Conservation (phyloP, 2,888 invertebrate genomes). For the Eumacrocentrus americanus region DNA sequence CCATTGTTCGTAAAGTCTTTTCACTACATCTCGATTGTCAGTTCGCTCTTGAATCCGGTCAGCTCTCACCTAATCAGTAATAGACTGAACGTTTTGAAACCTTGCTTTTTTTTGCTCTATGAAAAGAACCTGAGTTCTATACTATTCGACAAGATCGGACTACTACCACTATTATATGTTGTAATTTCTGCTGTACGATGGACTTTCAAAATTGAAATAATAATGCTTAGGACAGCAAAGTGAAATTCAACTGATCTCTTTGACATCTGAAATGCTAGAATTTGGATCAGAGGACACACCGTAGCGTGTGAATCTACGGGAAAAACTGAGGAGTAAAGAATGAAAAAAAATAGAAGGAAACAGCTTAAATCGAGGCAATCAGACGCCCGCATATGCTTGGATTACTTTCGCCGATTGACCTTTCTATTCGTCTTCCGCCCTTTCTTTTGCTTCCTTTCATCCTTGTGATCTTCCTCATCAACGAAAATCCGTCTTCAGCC, state of each 20-base stretch:
- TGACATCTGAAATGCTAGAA: neutral
- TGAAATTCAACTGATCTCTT: neutral
- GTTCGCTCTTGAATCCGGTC: neutral
- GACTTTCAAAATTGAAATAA: neutral
- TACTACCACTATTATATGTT: too few relatives aligned
- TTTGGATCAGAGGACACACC: neutral
- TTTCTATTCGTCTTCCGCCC: constrained; percentile 17
- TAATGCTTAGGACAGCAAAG: neutral
- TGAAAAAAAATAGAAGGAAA: constrained; percentile 8
- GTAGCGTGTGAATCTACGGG: neutral
- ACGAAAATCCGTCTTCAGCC: neutral
- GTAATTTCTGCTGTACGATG: neutral
- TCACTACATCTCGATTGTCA: neutral
- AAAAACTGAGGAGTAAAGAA: neutral
- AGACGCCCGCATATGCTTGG: constrained; percentile 40
- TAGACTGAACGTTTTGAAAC: neutral
- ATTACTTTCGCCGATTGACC: constrained; percentile 37
- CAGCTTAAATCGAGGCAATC: constrained; percentile 13
- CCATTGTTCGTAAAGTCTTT: constrained; percentile 12
- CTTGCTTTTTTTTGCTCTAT: neutral
- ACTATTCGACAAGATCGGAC: too few relatives aligned
- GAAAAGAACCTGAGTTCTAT: too few relatives aligned
- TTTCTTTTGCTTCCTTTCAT: constrained; percentile 19
- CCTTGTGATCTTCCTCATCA: constrained; percentile 32
- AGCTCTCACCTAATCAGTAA: neutral